These are phyloP conservation scores for Sogatella furcifera DNA, from an alignment of 1,140 invertebrate genomes.

Conservation along the genomic window DNA sequence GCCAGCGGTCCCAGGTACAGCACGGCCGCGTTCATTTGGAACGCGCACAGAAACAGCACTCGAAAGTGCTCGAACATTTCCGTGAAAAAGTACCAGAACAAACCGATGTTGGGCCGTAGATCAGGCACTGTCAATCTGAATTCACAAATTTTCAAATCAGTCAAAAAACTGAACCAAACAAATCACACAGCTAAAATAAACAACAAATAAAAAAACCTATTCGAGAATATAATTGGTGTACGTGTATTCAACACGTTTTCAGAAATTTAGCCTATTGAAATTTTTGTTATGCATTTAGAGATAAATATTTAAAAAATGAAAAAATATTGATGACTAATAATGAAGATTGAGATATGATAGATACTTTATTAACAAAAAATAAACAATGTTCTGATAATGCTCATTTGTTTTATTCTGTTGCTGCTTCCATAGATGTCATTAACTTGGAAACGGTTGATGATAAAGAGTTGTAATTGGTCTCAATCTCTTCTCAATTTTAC, in stretches of 20 bases:
- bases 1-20: constrained; percentile 82
- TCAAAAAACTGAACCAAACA: constrained; percentile 17
- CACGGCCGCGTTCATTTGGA: constrained; percentile 91
- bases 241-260: not conserved
- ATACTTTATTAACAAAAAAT: too few relatives aligned
- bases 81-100: constrained; percentile 99
- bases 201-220: constrained; percentile 10
- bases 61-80: constrained; percentile 99
- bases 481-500: too few relatives aligned
- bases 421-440: too few relatives aligned
- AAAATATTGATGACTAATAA: too few relatives aligned
- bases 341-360: too few relatives aligned
- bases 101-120: constrained; percentile 89
- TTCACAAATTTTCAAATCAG: constrained; percentile 22
- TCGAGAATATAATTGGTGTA: constrained; percentile 32
- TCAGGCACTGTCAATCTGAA: constrained; percentile 74
- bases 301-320: too few relatives aligned
- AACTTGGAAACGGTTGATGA: too few relatives aligned
- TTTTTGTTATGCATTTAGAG: too few relatives aligned
- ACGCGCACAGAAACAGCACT: constrained; percentile 87
- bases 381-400: too few relatives aligned
- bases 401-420: too few relatives aligned
- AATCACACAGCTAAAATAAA: constrained; percentile 14
- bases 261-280: too few relatives aligned
- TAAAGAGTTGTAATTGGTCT: too few relatives aligned